Conservation (phyloP, 1,140 invertebrate species). For the Halyomorpha halys region DNA sequence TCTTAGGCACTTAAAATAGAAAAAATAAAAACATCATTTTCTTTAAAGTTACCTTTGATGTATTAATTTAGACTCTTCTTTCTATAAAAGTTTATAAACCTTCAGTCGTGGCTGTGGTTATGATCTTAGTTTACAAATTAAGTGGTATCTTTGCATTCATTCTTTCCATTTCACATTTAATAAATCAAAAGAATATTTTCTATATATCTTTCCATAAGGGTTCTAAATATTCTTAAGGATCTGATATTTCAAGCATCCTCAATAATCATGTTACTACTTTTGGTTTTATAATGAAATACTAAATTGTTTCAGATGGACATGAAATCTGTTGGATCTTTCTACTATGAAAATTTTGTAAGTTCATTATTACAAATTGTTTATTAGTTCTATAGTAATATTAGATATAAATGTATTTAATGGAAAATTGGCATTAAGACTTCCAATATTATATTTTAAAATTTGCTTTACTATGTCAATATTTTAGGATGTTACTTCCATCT, state of each 20-base stretch:
- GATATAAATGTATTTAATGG: too few species aligned
- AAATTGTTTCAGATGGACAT: conserved; percentile 69
- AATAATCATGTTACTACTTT: neutral
- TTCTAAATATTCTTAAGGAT: neutral
- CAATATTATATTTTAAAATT: too few species aligned
- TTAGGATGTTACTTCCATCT: too few species aligned
- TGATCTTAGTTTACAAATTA: conserved; percentile 12
- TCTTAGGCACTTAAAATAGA: neutral
- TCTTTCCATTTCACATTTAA: neutral
- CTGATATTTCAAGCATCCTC: neutral
- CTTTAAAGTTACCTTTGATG: conserved; percentile 7
- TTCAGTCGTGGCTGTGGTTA: conserved; percentile 26
- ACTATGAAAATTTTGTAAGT: conserved; percentile 91
- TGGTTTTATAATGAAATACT: conserved; percentile 4
- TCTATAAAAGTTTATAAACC: neutral
- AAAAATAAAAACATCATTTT: too few species aligned
- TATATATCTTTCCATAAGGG: neutral
- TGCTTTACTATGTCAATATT: too few species aligned
- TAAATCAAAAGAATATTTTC: neutral
- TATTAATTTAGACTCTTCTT: neutral
- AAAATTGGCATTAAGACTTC: too few species aligned
- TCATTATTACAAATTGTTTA: neutral
- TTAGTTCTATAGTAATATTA: too few species aligned
- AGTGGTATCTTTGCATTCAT: neutral
- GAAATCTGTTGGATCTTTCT: conserved; percentile 85